These are phyloP conservation scores for Salvelinus fontinalis DNA, from an alignment of 2,113 vertebrate species.

Conservation along the genomic window DNA sequence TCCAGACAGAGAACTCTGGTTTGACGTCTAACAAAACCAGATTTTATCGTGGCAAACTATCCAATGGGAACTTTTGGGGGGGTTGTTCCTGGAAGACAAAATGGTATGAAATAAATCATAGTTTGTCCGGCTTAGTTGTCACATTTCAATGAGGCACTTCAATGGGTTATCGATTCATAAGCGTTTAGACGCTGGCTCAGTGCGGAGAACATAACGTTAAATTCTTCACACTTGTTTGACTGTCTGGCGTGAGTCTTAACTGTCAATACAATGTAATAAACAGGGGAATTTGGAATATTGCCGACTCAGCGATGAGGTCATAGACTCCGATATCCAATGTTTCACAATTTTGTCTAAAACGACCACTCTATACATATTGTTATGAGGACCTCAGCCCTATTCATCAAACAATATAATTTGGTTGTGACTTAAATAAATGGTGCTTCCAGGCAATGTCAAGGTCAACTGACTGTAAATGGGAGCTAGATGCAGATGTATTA, in stretches of 20 bases:
- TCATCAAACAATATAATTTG: too few species aligned
- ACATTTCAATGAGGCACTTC: neutral
- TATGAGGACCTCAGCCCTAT: too few species aligned
- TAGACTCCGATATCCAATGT: too few species aligned
- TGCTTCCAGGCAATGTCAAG: too few species aligned
- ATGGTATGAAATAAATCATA: neutral
- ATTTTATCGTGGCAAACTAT: neutral
- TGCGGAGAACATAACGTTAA: constrained; percentile 8
- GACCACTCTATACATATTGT: too few species aligned
- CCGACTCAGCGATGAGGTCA: too few species aligned
- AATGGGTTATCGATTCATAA: neutral
- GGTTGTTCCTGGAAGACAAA: neutral
- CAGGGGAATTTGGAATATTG: too few species aligned
- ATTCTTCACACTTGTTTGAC: constrained; percentile 10
- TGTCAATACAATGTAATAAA: neutral
- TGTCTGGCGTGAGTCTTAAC: neutral
- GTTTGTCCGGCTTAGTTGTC: neutral
- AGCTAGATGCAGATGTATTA: neutral
- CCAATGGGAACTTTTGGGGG: neutral
- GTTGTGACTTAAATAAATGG: too few species aligned
- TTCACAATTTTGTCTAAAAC: too few species aligned
- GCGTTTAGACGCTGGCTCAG: constrained; percentile 27
- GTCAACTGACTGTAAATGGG: too few species aligned
- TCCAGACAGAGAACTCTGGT: neutral
- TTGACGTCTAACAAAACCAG: neutral